Conservation (phyloP, 2,888 invertebrate species). For the Plebejus anna region DNA sequence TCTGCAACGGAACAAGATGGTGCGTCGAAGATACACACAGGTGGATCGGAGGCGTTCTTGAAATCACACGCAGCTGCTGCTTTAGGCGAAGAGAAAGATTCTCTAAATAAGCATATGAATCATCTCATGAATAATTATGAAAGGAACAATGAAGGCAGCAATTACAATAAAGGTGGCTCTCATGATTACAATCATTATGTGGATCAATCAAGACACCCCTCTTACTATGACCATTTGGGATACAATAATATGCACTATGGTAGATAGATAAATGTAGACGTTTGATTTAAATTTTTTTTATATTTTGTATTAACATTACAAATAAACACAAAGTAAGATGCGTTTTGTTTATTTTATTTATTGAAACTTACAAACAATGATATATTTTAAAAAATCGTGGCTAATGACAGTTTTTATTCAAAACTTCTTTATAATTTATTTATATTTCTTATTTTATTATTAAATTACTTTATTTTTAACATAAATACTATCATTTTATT, state of each 20-base stretch:
- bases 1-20: slow-evolving; percentile 50
- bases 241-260: slow-evolving; percentile 5
- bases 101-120: slow-evolving; percentile 45
- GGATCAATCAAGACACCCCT: slow-evolving; percentile 53
- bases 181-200: slow-evolving; percentile 49
- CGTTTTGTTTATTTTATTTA: slow-evolving; percentile 1
- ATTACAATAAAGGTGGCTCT: slow-evolving; percentile 42
- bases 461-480: too few species aligned
- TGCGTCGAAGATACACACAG: slow-evolving; percentile 46
- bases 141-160: slow-evolving; percentile 45
- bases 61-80: slow-evolving; percentile 50
- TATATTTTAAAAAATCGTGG: too few species aligned
- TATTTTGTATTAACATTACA: background rate
- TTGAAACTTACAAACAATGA: background rate
- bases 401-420: too few species aligned
- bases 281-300: background rate
- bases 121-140: slow-evolving; percentile 43
- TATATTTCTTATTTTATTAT: too few species aligned
- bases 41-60: slow-evolving; percentile 53
- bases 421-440: too few species aligned
- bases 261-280: background rate
- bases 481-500: background rate
- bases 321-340: background rate
- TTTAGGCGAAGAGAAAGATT: slow-evolving; percentile 44
- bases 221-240: slow-evolving; percentile 33